Percentiles rank a stretch among this genome's conserved stretches.
Evolutionary conservation across 2,113 vertebrate genomes (phyloP).

Genomic region (Coreoperca whiteheadi): DNA sequence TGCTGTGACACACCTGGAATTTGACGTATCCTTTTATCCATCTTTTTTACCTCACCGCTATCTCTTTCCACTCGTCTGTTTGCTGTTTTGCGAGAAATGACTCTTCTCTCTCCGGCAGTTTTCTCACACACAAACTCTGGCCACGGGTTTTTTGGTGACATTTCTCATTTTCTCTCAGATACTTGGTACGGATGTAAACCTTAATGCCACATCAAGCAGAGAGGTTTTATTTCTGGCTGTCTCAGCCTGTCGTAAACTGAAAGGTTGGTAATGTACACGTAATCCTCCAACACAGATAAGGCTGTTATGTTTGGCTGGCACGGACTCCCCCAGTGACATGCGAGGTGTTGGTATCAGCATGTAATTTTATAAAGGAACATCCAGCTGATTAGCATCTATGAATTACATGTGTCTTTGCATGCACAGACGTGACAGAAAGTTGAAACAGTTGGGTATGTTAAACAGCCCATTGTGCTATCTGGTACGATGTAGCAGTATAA

Average conservation of each 20-base stretch:
- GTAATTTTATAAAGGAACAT: conserved; percentile 26
- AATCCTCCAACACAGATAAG: conserved; percentile 55
- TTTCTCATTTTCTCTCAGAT: conserved; percentile 40
- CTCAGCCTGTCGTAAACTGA: conserved; percentile 48
- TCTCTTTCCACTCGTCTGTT: conserved; percentile 12
- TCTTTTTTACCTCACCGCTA: background rate
- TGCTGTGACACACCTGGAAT: conserved; percentile 34
- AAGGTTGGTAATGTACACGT: conserved; percentile 40
- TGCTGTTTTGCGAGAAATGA: conserved; percentile 34
- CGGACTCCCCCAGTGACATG: conserved; percentile 3
- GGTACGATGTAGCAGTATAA: background rate
- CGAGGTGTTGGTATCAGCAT: conserved; percentile 48
- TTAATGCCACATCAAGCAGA: conserved; percentile 36
- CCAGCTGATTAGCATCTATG: conserved; percentile 29
- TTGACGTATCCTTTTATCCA: conserved; percentile 16
- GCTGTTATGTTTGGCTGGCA: conserved; percentile 41
- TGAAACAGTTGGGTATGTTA: conserved; percentile 22
- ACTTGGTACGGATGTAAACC: conserved; percentile 39
- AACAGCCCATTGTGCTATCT: conserved; percentile 7
- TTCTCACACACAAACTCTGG: conserved; percentile 3
- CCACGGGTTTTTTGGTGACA: conserved; percentile 7
- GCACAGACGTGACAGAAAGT: background rate
- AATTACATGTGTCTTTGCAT: background rate
- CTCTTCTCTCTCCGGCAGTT: background rate
- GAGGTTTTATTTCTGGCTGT: conserved; percentile 38